phyloP scores from a whole-genome alignment of 2,888 invertebrate species.

The Cephus sareptanus region DNA sequence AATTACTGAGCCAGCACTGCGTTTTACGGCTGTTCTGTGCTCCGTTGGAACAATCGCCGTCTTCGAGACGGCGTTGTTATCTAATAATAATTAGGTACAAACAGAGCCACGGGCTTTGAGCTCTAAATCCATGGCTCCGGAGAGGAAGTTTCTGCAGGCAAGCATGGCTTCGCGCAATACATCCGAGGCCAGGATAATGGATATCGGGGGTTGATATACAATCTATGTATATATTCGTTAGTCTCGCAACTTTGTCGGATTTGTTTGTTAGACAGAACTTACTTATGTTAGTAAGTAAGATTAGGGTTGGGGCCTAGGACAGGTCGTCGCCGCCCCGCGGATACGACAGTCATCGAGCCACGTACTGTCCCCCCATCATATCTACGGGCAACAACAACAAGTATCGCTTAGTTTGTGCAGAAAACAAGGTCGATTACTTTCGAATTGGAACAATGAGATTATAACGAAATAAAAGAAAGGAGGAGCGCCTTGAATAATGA shows the following conservation, averaged over 20 bases:
- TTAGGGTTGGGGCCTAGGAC: slow-evolving; percentile 67
- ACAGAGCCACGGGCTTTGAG: slow-evolving; percentile 45
- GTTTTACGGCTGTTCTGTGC: slow-evolving; percentile 18
- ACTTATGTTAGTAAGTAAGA: slow-evolving; percentile 67
- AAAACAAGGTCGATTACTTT: slow-evolving; percentile 49
- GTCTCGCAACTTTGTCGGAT: slow-evolving; percentile 33
- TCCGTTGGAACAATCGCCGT: slow-evolving; percentile 20
- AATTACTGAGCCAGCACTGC: slow-evolving; percentile 17
- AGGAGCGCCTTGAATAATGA: slow-evolving; percentile 17
- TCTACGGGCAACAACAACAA: slow-evolving; percentile 68
- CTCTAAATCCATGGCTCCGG: slow-evolving; percentile 36
- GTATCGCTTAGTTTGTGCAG: slow-evolving; percentile 66
- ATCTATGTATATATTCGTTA: slow-evolving; percentile 39
- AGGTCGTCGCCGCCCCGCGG: slow-evolving; percentile 70
- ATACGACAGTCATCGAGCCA: slow-evolving; percentile 74
- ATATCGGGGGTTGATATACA: slow-evolving; percentile 36
- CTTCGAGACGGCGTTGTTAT: slow-evolving; percentile 3
- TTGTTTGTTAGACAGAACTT: slow-evolving; percentile 66
- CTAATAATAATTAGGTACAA: not conserved
- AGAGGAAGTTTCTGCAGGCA: slow-evolving; percentile 39
- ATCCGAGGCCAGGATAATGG: slow-evolving; percentile 58
- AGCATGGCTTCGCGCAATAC: slow-evolving; percentile 62
- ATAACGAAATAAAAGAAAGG: not conserved
- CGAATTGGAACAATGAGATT: not conserved
- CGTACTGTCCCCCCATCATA: slow-evolving; percentile 71